Evolutionary conservation across 2,797 vertebrate genomes (phyloP).

Genomic region (Hafferia zeledoni): DNA sequence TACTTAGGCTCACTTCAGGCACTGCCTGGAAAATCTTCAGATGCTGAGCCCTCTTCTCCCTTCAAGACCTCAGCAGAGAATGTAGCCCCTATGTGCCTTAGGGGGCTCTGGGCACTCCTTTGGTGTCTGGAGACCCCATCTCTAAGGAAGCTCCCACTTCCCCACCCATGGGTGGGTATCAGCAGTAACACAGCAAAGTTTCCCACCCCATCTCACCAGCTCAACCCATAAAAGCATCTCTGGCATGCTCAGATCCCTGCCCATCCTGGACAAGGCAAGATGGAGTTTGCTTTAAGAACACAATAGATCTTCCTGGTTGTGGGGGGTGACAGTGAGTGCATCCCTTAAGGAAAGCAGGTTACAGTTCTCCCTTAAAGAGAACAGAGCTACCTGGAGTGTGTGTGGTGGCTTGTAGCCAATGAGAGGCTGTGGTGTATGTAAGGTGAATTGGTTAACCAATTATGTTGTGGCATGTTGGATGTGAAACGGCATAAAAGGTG

Average conservation of each 20-base stretch:
- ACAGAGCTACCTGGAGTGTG: no score
- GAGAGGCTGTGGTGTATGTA: no score
- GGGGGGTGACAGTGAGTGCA: no score
- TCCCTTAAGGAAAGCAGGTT: no score
- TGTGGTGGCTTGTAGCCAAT: no score
- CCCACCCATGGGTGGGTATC: not conserved
- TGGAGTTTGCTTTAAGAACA: not conserved
- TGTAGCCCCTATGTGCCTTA: not conserved
- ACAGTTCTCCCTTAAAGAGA: no score
- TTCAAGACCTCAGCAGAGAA: not conserved
- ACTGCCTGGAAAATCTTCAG: not conserved
- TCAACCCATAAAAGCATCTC: not conserved
- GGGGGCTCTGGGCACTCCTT: not conserved
- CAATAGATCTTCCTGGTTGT: not conserved
- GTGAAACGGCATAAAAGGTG: no score
- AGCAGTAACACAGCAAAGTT: not conserved
- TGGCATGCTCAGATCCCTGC: not conserved
- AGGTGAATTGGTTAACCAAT: no score
- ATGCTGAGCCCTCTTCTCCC: not conserved
- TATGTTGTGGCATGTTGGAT: no score
- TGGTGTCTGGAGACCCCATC: not conserved
- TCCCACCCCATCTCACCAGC: not conserved
- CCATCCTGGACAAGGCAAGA: not conserved
- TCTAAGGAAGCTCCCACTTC: not conserved
- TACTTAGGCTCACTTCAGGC: not conserved